Conservation (phyloP, 2,797 vertebrate genomes). For the Paedocypris micromegethes region DNA sequence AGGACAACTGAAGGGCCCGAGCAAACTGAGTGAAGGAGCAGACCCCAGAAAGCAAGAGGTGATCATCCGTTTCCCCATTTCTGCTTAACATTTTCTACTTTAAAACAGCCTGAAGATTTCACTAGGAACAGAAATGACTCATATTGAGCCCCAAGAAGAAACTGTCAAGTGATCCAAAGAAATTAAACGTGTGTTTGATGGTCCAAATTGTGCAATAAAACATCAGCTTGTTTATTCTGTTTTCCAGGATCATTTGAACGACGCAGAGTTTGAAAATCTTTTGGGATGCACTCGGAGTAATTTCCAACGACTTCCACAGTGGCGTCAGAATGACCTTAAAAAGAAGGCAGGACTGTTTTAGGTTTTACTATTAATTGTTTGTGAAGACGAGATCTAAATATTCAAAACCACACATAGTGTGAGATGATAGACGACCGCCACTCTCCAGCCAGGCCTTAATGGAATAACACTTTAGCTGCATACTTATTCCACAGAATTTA, state of each 20-base stretch:
- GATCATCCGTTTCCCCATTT: background rate
- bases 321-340: slow-evolving; percentile 85
- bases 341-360: slow-evolving; percentile 85
- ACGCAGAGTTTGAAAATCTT: slow-evolving; percentile 77
- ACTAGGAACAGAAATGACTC: no score
- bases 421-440: background rate
- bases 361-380: background rate
- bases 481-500: no score
- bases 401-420: background rate
- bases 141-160: no score
- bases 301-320: slow-evolving; percentile 81
- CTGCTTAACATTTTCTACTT: no score
- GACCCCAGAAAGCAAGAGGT: slow-evolving; percentile 80
- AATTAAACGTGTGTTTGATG: no score
- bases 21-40: slow-evolving; percentile 73
- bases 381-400: background rate
- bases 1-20: slow-evolving; percentile 62
- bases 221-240: background rate
- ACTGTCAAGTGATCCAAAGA: no score
- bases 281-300: slow-evolving; percentile 76
- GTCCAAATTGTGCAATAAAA: no score
- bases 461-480: no score
- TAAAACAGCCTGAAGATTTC: no score
- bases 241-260: slow-evolving; percentile 77
- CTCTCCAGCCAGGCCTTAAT: no score